phyloP scores from a whole-genome alignment of 2,888 invertebrate genomes.

The Portevinia maculata region DNA sequence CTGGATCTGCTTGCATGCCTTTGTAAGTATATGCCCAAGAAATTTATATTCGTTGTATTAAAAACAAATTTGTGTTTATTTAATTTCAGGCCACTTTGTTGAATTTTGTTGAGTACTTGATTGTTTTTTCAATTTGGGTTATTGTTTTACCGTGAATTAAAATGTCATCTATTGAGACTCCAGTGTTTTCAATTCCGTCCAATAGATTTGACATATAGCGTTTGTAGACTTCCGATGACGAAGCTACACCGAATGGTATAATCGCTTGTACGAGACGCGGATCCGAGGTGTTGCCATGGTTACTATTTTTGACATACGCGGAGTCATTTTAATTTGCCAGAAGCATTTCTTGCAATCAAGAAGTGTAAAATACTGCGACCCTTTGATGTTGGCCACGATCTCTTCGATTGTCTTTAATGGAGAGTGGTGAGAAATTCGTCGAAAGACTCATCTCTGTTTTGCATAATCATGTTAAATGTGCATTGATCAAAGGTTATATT shows the following conservation, averaged over 20 bases:
- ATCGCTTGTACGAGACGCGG: no score
- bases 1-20: conserved; percentile 7
- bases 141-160: conserved; percentile 3
- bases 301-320: conserved; percentile 25
- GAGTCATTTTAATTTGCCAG: conserved; percentile 41
- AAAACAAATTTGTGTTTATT: conserved; percentile 22
- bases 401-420: conserved; percentile 33
- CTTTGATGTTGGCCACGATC: conserved; percentile 20
- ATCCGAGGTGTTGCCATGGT: conserved; percentile 27
- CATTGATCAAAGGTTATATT: no score
- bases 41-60: conserved; percentile 1
- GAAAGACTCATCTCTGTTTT: no score
- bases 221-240: conserved; percentile 73
- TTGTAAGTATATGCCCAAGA: background rate
- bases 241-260: conserved; percentile 41
- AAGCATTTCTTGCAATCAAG: conserved; percentile 37
- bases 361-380: conserved; percentile 32
- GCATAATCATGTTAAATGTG: no score
- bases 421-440: conserved; percentile 18
- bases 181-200: conserved; percentile 2
- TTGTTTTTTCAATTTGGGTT: background rate
- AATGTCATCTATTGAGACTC: conserved; percentile 20
- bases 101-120: conserved; percentile 55
- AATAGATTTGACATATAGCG: conserved; percentile 6
- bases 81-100: conserved; percentile 23